These are phyloP conservation scores for Popillia japonica DNA, from an alignment of 1,140 invertebrate genomes.

Conservation along the genomic window DNA sequence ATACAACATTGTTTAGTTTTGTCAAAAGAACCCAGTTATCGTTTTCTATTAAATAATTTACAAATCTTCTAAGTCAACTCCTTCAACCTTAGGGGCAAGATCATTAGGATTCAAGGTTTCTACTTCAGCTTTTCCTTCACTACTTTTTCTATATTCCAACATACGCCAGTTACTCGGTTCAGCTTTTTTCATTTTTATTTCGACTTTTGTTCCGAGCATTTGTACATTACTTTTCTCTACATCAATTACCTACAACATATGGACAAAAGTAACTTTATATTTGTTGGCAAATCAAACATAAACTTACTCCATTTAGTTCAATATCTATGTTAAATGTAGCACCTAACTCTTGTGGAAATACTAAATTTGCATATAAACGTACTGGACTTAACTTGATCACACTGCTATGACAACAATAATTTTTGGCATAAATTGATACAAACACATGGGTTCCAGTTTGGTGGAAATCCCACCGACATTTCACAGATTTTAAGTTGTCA, in stretches of 20 bases:
- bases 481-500: constrained; percentile 66
- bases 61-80: constrained; percentile 29
- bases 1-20: background rate
- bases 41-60: constrained; percentile 1
- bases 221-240: constrained; percentile 74
- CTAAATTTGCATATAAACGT: constrained; percentile 76
- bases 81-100: constrained; percentile 37
- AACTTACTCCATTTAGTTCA: constrained; percentile 84
- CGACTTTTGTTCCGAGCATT: constrained; percentile 93
- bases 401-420: constrained; percentile 81
- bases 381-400: constrained; percentile 86
- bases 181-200: constrained; percentile 91
- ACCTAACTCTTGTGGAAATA: constrained; percentile 81
- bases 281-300: constrained; percentile 13
- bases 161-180: constrained; percentile 84
- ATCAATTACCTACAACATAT: constrained; percentile 70
- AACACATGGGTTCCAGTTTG: constrained; percentile 85
- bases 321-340: constrained; percentile 80
- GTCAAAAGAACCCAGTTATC: background rate
- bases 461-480: constrained; percentile 93
- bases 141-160: constrained; percentile 71
- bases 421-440: constrained; percentile 90
- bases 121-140: constrained; percentile 36
- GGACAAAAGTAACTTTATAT: constrained; percentile 43
- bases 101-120: constrained; percentile 18